A percentile compares a stretch with the other conserved stretches of the same genome.
Evolutionary conservation across 2,888 invertebrate species (phyloP).

Genomic region (Xanthia icteritia): DNA sequence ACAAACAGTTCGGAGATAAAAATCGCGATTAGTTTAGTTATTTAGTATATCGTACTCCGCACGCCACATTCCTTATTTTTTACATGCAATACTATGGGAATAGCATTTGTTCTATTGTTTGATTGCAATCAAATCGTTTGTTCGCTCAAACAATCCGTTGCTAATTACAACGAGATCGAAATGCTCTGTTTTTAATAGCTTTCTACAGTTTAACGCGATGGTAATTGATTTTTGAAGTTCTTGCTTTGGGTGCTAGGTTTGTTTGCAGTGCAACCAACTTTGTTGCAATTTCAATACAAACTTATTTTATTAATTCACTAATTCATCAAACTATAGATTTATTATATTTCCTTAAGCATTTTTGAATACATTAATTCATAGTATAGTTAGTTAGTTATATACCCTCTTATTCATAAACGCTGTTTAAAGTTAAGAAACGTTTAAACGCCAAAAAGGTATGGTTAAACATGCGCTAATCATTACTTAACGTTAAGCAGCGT

Average conservation of each 20-base stretch:
- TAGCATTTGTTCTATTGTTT: constrained; percentile 60
- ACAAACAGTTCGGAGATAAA: constrained; percentile 50
- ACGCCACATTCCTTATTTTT: constrained; percentile 55
- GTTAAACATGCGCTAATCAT: no score
- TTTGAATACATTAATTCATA: no score
- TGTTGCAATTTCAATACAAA: no score
- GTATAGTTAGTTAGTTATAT: no score
- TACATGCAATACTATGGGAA: constrained; percentile 57
- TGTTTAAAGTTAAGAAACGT: no score
- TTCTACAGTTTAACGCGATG: constrained; percentile 51
- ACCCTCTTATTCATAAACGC: no score
- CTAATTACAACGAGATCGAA: constrained; percentile 63
- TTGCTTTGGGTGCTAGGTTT: neutral
- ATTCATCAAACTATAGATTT: no score
- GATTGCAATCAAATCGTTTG: constrained; percentile 49
- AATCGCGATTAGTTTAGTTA: constrained; percentile 47
- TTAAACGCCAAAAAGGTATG: no score
- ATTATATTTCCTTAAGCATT: no score
- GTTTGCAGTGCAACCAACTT: neutral
- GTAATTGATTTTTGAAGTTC: constrained; percentile 36
- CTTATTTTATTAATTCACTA: no score
- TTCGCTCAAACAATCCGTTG: constrained; percentile 61
- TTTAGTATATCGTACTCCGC: constrained; percentile 43
- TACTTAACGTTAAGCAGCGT: no score
- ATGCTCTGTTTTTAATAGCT: constrained; percentile 62